Evolutionary conservation across 2,113 vertebrate species (phyloP), one percentile per base, ranked within the genome.

Genomic region (Cnemophilus loriae): DNA sequence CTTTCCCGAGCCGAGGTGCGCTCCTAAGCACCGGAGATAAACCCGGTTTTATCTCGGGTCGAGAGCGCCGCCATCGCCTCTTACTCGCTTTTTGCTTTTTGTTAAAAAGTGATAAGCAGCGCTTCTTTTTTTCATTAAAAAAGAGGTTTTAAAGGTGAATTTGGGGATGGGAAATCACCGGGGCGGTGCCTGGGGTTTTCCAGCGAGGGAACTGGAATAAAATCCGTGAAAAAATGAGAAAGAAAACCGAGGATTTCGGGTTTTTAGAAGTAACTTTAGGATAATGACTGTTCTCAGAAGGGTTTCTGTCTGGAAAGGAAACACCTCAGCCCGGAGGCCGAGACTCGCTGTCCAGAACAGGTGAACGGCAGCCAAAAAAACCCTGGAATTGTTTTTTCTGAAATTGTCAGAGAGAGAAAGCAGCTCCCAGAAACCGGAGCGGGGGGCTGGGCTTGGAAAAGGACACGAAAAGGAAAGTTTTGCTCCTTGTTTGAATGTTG

Each of bases 1-100:
- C 94, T 89, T 93, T 88, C 82, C 89, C 97, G 90, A 88, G 95
- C 84, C 83, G 42, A 82, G 81, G 91, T 91, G 93, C 78, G 74
- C 78, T 93, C 89, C 89, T 64, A 87, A 88, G 93, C 84, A 35
- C 77, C 69, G 47, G 42, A 89, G 94, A 97, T 97, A 97, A 90
- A 59, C 49, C 21, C 5, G 15, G 52, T 6, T 53, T 93, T 96
- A 87, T 84, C 89, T 87, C 55, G 33, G 47, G 37, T 79, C 46
- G 0, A 7, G 3, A 52, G 35, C 35, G 35, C 49, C 21, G 20
- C 2, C 3, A 53, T 24, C 37, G 50, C 69, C 37, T 14, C 28
- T 10, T 23, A 6, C 5, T 23, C 20, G 7, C 89, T 61, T 87
- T 82, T 46, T 49, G 14, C 21, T 42, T 33, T 5, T 15, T 5